Evolutionary conservation across 2,888 invertebrate species (phyloP).

Genomic region (Neocrepidodera transversa): DNA sequence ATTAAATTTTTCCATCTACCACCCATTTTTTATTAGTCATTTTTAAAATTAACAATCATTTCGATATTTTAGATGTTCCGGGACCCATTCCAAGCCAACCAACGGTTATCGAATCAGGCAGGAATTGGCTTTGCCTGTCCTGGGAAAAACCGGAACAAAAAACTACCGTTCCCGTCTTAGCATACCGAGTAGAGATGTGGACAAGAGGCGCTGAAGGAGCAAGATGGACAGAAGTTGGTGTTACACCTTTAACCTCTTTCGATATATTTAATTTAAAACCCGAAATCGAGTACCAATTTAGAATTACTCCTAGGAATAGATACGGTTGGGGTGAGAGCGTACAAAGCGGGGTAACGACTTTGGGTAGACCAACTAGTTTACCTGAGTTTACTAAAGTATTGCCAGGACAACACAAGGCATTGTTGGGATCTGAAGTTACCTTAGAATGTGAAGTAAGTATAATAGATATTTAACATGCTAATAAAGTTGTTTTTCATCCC

Average conservation of each 20-base stretch:
- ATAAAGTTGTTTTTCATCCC: no score
- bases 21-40: neutral
- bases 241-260: constrained; percentile 79
- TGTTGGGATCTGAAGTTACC: constrained; percentile 70
- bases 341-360: constrained; percentile 68
- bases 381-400: constrained; percentile 80
- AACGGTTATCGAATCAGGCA: constrained; percentile 79
- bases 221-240: constrained; percentile 84
- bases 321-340: constrained; percentile 89
- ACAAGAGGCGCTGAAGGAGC: constrained; percentile 79
- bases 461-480: no score
- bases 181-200: constrained; percentile 83
- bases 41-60: neutral
- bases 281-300: constrained; percentile 83
- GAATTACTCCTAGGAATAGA: constrained; percentile 85
- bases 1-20: no score
- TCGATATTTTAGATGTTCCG: constrained; percentile 74
- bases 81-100: constrained; percentile 80
- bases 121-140: constrained; percentile 82
- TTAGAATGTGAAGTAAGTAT: constrained; percentile 75
- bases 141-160: constrained; percentile 79
- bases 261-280: constrained; percentile 85
- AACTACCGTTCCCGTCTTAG: constrained; percentile 78
- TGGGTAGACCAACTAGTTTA: constrained; percentile 72
- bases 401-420: constrained; percentile 80